Base-by-base conservation (phyloP, 1,140 invertebrate species). In the Lethocerus indicus region DNA sequence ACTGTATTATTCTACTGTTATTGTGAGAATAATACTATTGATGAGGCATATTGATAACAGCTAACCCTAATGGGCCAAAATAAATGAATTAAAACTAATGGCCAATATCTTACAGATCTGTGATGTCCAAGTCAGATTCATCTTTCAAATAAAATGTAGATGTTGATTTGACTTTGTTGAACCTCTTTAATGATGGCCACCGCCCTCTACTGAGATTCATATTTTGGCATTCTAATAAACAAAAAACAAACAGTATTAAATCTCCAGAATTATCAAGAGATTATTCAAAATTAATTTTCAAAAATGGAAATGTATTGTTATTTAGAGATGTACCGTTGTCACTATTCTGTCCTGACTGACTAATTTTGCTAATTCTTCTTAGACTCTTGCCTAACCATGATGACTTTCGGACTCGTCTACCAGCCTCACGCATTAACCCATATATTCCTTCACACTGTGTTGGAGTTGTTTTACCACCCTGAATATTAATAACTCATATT, bases 391-490 rank as follows among this genome's bases (percentile, higher is more conserved):
- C 51, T 12, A 57, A 54, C 54, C 52, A 59, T 20, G 43, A 46
- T 3, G 56, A 50, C 29, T 58, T 58, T 40, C 51, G 50, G 54
- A 59, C 54, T 42, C 52, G 44, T 16, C 56, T 52, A 20, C 58
- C 55, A 2, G 59, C 59, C 23, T 54, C 44, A 32, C 55, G 58
- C 46, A 60, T 57, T 12, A 60, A 35, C 18, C 59, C 54, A 39
- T 59, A 60, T n/a, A 60, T 58, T 5, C 56, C 51, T 3, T 57
- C 56, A 18, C 41, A 47, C 39, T 49, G 35, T 20, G 26, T 47
- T 4, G 21, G n/a, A 16, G 14, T 14, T 25, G 20, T 37, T 14
- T 47, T 52, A 27, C 41, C 39, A 12, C 28, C 32, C n/a, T 16
- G 2, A 28, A 32, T 12, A 32, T 32, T 32, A 32, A 12, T 12